Conservation (phyloP, 2,113 vertebrate species). For the Erpornis zantholeuca region DNA sequence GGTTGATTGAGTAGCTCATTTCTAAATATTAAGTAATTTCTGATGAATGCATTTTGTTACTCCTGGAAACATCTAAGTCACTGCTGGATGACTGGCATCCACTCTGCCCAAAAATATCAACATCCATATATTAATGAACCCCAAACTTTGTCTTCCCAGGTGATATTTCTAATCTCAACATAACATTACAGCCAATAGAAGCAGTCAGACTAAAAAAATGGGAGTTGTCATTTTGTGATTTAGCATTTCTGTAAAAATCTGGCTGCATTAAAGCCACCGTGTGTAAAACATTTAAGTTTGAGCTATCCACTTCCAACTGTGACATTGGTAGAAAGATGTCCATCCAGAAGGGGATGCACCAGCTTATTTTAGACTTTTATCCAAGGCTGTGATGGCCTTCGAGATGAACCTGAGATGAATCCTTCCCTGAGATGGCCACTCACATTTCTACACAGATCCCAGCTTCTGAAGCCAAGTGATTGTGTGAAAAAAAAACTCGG, state of each 20-base stretch:
- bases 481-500: background rate
- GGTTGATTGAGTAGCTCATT: background rate
- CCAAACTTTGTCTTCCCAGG: background rate
- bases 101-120: background rate
- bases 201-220: background rate
- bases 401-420: background rate
- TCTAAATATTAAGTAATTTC: background rate
- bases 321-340: background rate
- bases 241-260: background rate
- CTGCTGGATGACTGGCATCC: background rate
- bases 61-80: background rate
- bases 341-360: background rate
- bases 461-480: background rate
- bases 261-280: background rate
- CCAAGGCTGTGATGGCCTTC: background rate
- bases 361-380: background rate
- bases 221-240: background rate
- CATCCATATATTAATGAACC: background rate
- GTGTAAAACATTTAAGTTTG: background rate
- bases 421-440: background rate
- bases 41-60: background rate
- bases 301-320: background rate
- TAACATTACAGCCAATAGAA: background rate
- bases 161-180: background rate
- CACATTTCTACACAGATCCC: background rate